Conservation (phyloP, 2,888 invertebrate species). For the Oscheius myriophilus region DNA sequence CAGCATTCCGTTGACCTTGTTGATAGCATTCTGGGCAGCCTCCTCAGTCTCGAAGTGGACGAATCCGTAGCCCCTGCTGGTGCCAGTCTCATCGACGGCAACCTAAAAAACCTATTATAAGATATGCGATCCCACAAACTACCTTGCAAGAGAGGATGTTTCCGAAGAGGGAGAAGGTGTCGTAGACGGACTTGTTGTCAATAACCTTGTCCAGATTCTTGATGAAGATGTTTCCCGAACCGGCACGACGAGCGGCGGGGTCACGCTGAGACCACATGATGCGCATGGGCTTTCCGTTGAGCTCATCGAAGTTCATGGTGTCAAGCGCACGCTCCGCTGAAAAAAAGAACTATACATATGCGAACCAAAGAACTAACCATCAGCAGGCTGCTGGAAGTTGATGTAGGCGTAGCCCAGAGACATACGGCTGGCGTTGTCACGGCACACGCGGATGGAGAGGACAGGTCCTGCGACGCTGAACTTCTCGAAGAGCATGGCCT, state of each 20-base stretch:
- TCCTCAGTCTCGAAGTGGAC: conserved; percentile 70
- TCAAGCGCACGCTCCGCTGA: conserved; percentile 94
- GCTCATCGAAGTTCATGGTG: conserved; percentile 98
- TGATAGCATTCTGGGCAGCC: conserved; percentile 82
- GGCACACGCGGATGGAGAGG: conserved; percentile 96
- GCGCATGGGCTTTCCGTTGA: conserved; percentile 95
- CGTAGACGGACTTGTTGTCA: conserved; percentile 99
- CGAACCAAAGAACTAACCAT: conserved; percentile 83
- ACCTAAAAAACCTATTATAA: conserved; percentile 45
- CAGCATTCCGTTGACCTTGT: conserved; percentile 98
- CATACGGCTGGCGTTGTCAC: conserved; percentile 95
- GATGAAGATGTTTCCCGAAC: conserved; percentile 98
- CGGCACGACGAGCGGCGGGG: conserved; percentile 85
- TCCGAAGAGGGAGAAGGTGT: conserved; percentile 98
- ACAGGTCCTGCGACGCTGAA: conserved; percentile 98
- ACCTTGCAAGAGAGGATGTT: conserved; percentile 98
- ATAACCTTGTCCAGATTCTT: conserved; percentile 95
- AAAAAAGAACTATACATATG: conserved; percentile 30
- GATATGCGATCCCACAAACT: background rate
- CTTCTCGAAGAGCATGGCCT: conserved; percentile 98
- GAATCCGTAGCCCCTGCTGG: conserved; percentile 74
- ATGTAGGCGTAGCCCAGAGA: conserved; percentile 99
- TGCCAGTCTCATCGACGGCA: conserved; percentile 73
- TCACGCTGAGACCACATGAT: conserved; percentile 99
- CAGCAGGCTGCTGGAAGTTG: conserved; percentile 98